phyloP scores from a whole-genome alignment of 1,140 invertebrate genomes.

The Teleopsis dalmanni region DNA sequence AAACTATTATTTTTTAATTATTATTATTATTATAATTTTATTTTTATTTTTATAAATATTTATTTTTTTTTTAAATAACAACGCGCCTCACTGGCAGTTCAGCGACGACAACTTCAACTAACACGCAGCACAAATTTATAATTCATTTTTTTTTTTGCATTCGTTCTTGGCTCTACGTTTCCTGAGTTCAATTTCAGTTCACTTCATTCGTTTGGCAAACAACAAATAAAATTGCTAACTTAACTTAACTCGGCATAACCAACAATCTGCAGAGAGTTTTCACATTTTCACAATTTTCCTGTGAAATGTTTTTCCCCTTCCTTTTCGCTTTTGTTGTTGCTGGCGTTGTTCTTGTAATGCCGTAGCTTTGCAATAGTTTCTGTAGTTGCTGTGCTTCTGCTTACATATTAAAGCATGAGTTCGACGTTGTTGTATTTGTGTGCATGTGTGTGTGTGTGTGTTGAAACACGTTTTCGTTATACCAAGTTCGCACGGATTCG shows the following conservation, averaged over 20 bases:
- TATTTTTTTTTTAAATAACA: neutral
- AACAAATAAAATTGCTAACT: conserved; percentile 33
- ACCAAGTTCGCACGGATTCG: too few species aligned
- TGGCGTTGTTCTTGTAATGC: conserved; percentile 2
- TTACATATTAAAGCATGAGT: too few species aligned
- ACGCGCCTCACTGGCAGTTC: neutral
- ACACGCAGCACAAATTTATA: neutral
- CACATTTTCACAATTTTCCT: too few species aligned
- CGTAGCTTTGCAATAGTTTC: too few species aligned
- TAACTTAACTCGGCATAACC: conserved; percentile 39
- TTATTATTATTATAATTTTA: neutral
- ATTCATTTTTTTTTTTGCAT: neutral
- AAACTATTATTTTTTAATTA: neutral
- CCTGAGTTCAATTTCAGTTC: neutral
- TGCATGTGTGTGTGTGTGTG: conserved; percentile 15
- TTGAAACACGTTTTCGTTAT: too few species aligned
- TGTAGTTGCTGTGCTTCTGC: too few species aligned
- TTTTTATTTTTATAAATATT: neutral
- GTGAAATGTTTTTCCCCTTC: conserved; percentile 16
- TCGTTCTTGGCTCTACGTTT: neutral
- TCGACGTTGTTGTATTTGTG: too few species aligned
- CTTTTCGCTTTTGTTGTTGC: conserved; percentile 19
- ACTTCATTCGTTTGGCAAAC: conserved; percentile 17
- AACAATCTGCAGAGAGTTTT: conserved; percentile 13
- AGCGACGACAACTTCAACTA: too few species aligned